A percentile compares a stretch with the other conserved stretches of the same genome.
Conservation (phyloP, 2,113 vertebrate genomes). For the Dicaeum eximium region DNA sequence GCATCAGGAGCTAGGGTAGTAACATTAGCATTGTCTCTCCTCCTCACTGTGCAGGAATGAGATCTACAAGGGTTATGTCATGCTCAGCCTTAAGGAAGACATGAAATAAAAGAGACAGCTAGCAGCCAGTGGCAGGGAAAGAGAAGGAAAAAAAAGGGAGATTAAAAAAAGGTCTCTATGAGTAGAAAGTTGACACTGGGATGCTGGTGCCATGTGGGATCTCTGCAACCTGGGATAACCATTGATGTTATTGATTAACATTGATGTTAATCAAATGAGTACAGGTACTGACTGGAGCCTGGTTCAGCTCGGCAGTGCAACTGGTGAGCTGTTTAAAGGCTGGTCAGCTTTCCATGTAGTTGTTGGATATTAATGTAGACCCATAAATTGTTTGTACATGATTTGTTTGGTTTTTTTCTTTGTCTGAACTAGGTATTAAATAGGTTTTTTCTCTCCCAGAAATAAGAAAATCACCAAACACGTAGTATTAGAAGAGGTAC, state of each 20-base stretch:
- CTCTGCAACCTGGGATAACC: neutral
- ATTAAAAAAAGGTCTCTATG: rapidly evolving
- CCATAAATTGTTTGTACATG: neutral
- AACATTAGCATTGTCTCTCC: rapidly evolving
- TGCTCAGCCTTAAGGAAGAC: neutral
- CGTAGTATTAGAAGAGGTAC: neutral
- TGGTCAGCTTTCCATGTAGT: neutral
- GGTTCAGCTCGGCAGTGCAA: neutral
- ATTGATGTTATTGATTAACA: too few species aligned
- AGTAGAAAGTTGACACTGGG: neutral
- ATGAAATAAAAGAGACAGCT: neutral
- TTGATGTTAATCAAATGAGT: neutral
- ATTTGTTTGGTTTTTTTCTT: neutral
- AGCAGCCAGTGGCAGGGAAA: neutral
- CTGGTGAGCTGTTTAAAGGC: neutral
- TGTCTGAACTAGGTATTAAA: neutral
- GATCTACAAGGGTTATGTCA: neutral
- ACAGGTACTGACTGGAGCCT: rapidly evolving
- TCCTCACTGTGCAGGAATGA: neutral
- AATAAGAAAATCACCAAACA: neutral
- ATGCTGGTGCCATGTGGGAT: neutral
- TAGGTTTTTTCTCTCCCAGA: neutral
- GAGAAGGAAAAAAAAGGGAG: neutral
- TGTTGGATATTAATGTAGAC: neutral
- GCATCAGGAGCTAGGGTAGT: neutral